phyloP scores from a whole-genome alignment of 2,888 invertebrate genomes.

The Drosophila anomalata region DNA sequence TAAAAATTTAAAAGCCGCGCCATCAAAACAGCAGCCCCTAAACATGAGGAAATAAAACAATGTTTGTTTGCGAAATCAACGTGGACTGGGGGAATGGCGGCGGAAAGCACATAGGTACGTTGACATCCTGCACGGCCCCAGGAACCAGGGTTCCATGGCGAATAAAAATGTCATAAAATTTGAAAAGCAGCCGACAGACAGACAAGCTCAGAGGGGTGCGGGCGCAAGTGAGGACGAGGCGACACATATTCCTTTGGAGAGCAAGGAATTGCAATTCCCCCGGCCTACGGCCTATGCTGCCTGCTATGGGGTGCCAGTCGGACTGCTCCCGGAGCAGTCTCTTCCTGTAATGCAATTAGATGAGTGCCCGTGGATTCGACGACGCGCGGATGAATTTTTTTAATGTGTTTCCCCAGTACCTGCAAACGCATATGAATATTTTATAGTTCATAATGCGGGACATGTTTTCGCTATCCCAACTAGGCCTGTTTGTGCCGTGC shows the following conservation, averaged over 20 bases:
- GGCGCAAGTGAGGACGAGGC: slow-evolving; percentile 32
- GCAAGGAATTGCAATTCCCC: slow-evolving; percentile 58
- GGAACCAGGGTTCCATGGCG: slow-evolving; percentile 39
- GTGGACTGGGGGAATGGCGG: slow-evolving; percentile 23
- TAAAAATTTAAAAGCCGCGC: slow-evolving; percentile 69
- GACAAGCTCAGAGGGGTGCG: slow-evolving; percentile 45
- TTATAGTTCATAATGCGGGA: slow-evolving; percentile 56
- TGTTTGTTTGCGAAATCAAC: slow-evolving; percentile 58
- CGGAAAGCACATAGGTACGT: slow-evolving; percentile 46
- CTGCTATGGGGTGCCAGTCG: slow-evolving; percentile 17
- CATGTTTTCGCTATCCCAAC: slow-evolving; percentile 6
- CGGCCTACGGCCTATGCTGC: slow-evolving; percentile 7
- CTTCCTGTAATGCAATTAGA: slow-evolving; percentile 57
- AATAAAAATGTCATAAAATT: slow-evolving; percentile 80
- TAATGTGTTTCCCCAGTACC: slow-evolving; percentile 66
- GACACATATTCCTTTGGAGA: slow-evolving; percentile 60
- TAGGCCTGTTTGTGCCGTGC: slow-evolving; percentile 5
- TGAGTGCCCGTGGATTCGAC: slow-evolving; percentile 58
- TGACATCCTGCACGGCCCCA: slow-evolving; percentile 44
- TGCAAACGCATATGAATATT: slow-evolving; percentile 70
- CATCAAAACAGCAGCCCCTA: slow-evolving; percentile 41
- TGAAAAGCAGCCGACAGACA: slow-evolving; percentile 67
- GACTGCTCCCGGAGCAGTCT: slow-evolving; percentile 4
- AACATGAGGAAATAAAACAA: slow-evolving; percentile 45
- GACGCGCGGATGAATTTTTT: slow-evolving; percentile 63